A percentile compares a stretch with the other conserved stretches of the same genome.
Evolutionary conservation across 1,140 invertebrate species (phyloP).

Genomic region (Euglossa dilemma): DNA sequence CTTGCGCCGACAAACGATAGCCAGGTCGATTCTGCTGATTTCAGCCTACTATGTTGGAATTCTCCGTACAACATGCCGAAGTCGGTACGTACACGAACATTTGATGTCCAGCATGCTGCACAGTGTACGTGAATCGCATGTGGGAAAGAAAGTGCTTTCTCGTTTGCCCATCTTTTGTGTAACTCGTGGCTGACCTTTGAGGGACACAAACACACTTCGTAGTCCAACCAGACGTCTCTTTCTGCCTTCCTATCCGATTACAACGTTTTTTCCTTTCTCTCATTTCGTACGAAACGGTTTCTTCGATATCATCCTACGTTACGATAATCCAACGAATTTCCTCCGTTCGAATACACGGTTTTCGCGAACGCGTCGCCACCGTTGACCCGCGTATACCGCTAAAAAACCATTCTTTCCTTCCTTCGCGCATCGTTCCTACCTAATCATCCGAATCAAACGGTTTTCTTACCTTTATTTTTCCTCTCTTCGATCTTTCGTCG

Average conservation of each 20-base stretch:
- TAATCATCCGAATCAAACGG: not conserved
- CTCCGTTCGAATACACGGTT: not conserved
- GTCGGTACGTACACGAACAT: constrained; percentile 63
- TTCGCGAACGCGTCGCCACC: too few species aligned
- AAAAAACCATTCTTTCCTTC: not conserved
- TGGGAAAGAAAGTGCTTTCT: constrained; percentile 60
- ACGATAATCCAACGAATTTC: not conserved
- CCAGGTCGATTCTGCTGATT: constrained; percentile 19
- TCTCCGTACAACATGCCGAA: constrained; percentile 68
- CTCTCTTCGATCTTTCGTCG: not conserved
- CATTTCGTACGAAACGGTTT: too few species aligned
- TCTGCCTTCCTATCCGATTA: not conserved
- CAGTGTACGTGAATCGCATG: constrained; percentile 51
- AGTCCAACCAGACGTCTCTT: not conserved
- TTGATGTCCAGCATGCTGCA: constrained; percentile 18
- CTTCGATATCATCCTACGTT: too few species aligned
- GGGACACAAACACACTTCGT: not conserved
- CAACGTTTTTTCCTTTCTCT: too few species aligned
- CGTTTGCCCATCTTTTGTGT: constrained; percentile 47
- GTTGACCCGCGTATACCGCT: not conserved
- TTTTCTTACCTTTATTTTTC: not conserved
- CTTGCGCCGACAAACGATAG: constrained; percentile 32
- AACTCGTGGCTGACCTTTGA: constrained; percentile 35
- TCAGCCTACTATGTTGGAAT: constrained; percentile 69
- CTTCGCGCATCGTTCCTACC: not conserved